Evolutionary conservation across 1,140 invertebrate species (phyloP), one percentile per base, ranked within the genome.

Genomic region (Drosophila serrata): DNA sequence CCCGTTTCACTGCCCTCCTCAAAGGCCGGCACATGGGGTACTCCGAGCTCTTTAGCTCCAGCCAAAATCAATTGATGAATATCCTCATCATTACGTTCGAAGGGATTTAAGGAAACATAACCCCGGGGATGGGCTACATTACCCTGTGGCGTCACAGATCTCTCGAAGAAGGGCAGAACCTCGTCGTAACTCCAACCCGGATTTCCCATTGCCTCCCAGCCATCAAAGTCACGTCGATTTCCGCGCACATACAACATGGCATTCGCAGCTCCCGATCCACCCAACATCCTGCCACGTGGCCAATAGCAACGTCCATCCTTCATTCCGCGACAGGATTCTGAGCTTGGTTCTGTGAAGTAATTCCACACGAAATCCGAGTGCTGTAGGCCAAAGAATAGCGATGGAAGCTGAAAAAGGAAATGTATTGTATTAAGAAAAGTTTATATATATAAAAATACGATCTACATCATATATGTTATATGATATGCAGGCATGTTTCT

Each of bases 221-320:
- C 95, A 19, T 93, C 92, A 15, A 67, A 92, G 51, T 93, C 92
- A 0, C 27, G 17, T 1, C 75, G 78, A 72, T 90, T 91, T 0
- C 92, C 92, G 0, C 91, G 74, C 5, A 92, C 7, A 49, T 91
- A 91, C 8, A 88, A 17, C 96, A 98, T 97, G 3, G 95, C 97
- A 93, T 98, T 98, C 15, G 97, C 95, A 0, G 94, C 95, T 2
- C 95, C 96, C 12, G 95, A 95, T 3, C 98, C 98, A 3, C 97
- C 97, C 6, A 97, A 82, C 9, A 94, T 94, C 81, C 95, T 95
- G 0, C 96, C 96, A 60, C 95, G 94, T 0, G 95, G 94, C 95
- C 95, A 96, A 61, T 93, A 93, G 72, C 95, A 96, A 8, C 92
- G 91, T 27, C 94, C 92, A 11, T 94, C 88, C 24, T 48, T 92